Conservation (phyloP, 1,140 invertebrate genomes). For the Melipona quadrifasciata region DNA sequence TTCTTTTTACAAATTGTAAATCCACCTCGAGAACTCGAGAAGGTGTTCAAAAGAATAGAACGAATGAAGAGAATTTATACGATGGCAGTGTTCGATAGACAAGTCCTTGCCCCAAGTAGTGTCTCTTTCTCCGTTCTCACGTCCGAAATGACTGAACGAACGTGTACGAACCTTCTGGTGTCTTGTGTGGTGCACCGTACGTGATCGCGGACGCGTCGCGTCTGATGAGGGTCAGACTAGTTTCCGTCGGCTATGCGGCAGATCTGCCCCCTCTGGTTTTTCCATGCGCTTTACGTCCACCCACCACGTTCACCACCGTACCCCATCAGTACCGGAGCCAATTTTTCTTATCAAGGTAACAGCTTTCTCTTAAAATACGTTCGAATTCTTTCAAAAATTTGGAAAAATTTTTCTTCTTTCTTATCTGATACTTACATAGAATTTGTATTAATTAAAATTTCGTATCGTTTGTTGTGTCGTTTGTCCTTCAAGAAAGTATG, state of each 20-base stretch:
- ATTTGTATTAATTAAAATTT: background rate
- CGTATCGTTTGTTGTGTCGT: no score
- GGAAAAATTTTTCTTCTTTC: background rate
- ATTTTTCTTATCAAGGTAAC: slow-evolving; percentile 15
- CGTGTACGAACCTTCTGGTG: slow-evolving; percentile 17
- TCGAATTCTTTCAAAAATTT: background rate
- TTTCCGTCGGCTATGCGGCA: slow-evolving; percentile 66
- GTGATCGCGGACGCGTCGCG: slow-evolving; percentile 64
- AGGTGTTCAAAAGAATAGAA: background rate
- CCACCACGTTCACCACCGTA: slow-evolving; percentile 34
- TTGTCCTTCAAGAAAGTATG: background rate
- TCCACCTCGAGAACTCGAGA: background rate
- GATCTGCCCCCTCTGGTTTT: slow-evolving; percentile 62
- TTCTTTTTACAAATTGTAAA: background rate
- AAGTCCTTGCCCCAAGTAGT: background rate
- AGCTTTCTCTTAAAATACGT: background rate
- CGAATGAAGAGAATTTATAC: background rate
- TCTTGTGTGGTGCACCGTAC: slow-evolving; percentile 47
- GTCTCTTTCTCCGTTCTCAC: background rate
- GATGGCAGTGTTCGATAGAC: slow-evolving; percentile 33
- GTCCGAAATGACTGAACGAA: slow-evolving; percentile 54
- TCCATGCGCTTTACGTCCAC: slow-evolving; percentile 59
- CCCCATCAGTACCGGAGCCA: background rate
- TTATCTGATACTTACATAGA: background rate
- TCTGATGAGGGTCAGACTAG: slow-evolving; percentile 43